Base-by-base conservation (phyloP, 2,888 invertebrate genomes). In the Hypena proboscidalis region DNA sequence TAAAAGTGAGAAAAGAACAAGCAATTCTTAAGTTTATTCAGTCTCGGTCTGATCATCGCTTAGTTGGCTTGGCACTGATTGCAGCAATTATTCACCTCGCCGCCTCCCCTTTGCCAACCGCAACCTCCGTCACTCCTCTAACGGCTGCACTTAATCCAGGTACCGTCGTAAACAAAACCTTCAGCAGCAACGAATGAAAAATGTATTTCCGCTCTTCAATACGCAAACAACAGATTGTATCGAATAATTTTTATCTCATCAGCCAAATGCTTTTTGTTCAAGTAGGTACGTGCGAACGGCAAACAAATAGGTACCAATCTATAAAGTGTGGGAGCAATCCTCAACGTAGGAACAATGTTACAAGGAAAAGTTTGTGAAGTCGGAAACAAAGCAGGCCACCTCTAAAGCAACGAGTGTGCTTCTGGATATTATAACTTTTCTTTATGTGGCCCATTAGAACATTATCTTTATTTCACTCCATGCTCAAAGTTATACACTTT, bases 21-120 rank as follows among this genome's bases (percentile, higher is more conserved):
- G 49, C 36, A 56, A 63, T 59, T 56, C 53, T 40, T 42, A 58
- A 53, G 61, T 69, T 70, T 64, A 58, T 54, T 56, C 54, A 57
- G 58, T 61, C 60, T 64, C 62, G 56, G 60, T 62, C 69, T 73
- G 54, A 58, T 65, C 61, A 63, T 58, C 49, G 77, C 72, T 77
- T 77, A 77, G 77, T 77, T 77, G 78, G 78, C 74, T 78, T 71
- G 77, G 73, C 77, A 74, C 74, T 82, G 84, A 87, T 87, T 85
- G 80, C 69, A 51, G 77, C 77, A 81, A 88, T 87, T 83, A 86
- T 75, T 86, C 82, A 86, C 81, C 71, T 78, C 77, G 65, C 70
- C 80, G 77, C 80, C 74, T 75, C 70, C 74, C 73, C 72, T 75
- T 68, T 48, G 60, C 70, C 58, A 63, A 66, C 55, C 50, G 56